These are phyloP conservation scores for Apteryx owenii DNA, from an alignment of 2,113 vertebrate genomes.

Conservation along the genomic window DNA sequence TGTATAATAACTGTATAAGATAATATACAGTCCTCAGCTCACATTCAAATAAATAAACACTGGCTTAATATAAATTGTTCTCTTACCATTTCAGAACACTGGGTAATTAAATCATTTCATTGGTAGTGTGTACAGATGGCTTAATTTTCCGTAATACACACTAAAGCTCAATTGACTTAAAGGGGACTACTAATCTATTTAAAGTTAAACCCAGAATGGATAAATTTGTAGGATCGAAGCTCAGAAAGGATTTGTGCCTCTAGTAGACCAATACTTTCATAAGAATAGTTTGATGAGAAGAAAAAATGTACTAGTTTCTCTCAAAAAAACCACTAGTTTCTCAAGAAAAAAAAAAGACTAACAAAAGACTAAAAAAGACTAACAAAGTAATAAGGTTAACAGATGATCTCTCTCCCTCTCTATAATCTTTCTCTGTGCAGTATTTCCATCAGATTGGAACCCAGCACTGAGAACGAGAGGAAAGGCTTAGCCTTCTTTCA, in stretches of 20 bases:
- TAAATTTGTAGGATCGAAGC: neutral
- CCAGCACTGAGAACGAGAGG: neutral
- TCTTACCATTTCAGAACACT: constrained; percentile 19
- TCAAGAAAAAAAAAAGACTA: neutral
- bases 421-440: neutral
- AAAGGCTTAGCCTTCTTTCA: neutral
- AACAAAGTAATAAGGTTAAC: neutral
- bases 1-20: neutral
- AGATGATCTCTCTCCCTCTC: neutral
- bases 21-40: neutral
- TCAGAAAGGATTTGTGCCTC: neutral
- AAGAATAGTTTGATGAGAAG: neutral
- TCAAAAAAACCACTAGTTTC: neutral
- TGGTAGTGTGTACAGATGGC: constrained; percentile 37
- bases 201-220: constrained; percentile 36
- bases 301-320: neutral
- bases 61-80: constrained; percentile 41
- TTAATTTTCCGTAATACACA: constrained; percentile 51
- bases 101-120: constrained; percentile 52
- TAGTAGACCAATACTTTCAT: neutral
- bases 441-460: neutral
- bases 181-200: constrained; percentile 33
- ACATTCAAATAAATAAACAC: constrained; percentile 43
- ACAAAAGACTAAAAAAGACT: neutral
- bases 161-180: constrained; percentile 51